Evolutionary conservation across 1,140 invertebrate genomes (phyloP).

Genomic region (Micrasema longulum): DNA sequence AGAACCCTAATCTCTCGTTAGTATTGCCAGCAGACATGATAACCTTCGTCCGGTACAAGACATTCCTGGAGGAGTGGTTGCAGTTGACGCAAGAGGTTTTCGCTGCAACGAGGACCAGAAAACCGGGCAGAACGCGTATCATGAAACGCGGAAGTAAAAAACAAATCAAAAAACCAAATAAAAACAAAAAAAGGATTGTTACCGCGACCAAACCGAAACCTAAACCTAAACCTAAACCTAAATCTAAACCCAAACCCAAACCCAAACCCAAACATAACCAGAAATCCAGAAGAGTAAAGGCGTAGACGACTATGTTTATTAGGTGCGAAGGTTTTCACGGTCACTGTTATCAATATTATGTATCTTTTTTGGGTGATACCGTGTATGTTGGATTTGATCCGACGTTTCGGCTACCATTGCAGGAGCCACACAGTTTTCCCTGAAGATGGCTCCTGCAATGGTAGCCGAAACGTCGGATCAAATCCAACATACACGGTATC

Average conservation of each 20-base stretch:
- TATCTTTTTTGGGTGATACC: too few species aligned
- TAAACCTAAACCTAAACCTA: background rate
- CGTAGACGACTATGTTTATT: conserved; percentile 4
- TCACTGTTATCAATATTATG: too few species aligned
- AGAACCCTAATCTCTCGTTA: conserved; percentile 14
- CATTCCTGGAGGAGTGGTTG: conserved; percentile 32
- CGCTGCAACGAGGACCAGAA: background rate
- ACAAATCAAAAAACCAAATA: background rate
- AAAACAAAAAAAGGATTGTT: background rate
- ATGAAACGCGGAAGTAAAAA: too few species aligned
- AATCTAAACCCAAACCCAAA: too few species aligned
- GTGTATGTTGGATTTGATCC: too few species aligned
- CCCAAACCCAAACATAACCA: too few species aligned
- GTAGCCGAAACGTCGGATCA: too few species aligned
- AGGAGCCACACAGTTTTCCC: too few species aligned
- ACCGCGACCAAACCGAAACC: background rate
- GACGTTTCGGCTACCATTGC: too few species aligned
- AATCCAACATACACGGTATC: too few species aligned
- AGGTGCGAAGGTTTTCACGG: too few species aligned
- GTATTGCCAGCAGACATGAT: conserved; percentile 19
- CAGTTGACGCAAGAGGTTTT: conserved; percentile 1
- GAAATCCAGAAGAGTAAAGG: background rate
- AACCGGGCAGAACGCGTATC: background rate
- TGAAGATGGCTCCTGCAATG: too few species aligned
- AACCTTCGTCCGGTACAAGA: conserved; percentile 15